Conservation (phyloP, 2,888 invertebrate species). For the Cephus runcator region DNA sequence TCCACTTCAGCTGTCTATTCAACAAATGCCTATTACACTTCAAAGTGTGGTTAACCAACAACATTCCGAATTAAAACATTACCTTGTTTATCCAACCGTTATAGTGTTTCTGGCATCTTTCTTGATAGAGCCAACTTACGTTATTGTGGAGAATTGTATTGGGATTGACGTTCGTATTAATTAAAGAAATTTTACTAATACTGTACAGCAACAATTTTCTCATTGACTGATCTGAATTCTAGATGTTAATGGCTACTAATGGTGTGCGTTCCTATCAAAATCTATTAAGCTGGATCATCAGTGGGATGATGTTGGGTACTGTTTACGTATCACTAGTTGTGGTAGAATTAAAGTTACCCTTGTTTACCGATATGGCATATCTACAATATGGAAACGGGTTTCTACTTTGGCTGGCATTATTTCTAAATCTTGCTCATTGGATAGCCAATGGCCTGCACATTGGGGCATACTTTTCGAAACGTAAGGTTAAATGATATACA, state of each 20-base stretch:
- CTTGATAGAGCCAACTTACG: slow-evolving; percentile 51
- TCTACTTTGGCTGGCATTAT: slow-evolving; percentile 53
- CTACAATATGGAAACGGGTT: slow-evolving; percentile 57
- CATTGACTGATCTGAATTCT: slow-evolving; percentile 9
- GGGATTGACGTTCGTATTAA: slow-evolving; percentile 54
- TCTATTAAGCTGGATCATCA: slow-evolving; percentile 57
- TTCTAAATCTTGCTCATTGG: slow-evolving; percentile 50
- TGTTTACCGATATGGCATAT: slow-evolving; percentile 49
- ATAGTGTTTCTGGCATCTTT: slow-evolving; percentile 55
- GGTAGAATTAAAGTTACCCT: slow-evolving; percentile 50
- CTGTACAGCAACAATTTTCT: not conserved
- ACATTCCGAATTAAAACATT: slow-evolving; percentile 37
- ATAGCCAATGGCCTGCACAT: slow-evolving; percentile 58
- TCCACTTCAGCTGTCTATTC: slow-evolving; percentile 46
- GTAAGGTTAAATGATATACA: slow-evolving; percentile 38
- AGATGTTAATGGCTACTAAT: slow-evolving; percentile 61
- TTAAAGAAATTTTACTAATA: not conserved
- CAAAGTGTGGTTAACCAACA: slow-evolving; percentile 39
- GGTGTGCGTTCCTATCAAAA: slow-evolving; percentile 55
- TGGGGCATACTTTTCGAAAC: slow-evolving; percentile 57
- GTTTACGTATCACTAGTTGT: slow-evolving; percentile 48
- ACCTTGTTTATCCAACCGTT: slow-evolving; percentile 45
- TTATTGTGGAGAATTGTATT: slow-evolving; percentile 57
- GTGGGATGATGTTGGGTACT: slow-evolving; percentile 49
- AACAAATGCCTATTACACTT: slow-evolving; percentile 60